Conservation (phyloP, 2,888 invertebrate species). For the Kuschelorhynchus macadamiae region DNA sequence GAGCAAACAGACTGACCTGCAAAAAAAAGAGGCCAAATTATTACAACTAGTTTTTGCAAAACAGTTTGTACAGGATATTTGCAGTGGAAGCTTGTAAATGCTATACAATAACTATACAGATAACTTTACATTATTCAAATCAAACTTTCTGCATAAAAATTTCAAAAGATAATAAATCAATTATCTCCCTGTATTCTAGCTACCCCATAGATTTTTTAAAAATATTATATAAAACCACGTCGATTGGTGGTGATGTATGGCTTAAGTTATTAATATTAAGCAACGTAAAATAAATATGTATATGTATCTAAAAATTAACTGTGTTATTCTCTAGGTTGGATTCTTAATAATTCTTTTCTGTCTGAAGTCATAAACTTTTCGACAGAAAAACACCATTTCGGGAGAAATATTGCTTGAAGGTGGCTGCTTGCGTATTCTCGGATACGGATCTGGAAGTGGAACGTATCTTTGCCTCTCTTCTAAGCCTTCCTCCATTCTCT, state of each 20-base stretch:
- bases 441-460: slow-evolving; percentile 77
- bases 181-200: neutral
- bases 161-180: too few species aligned
- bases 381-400: slow-evolving; percentile 94
- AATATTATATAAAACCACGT: slow-evolving; percentile 29
- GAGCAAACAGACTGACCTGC: too few species aligned
- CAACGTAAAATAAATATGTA: neutral
- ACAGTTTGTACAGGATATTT: too few species aligned
- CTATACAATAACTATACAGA: too few species aligned
- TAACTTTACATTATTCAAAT: too few species aligned
- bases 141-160: too few species aligned
- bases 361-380: slow-evolving; percentile 95
- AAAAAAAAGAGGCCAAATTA: too few species aligned
- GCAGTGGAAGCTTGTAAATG: too few species aligned
- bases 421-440: slow-evolving; percentile 74
- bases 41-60: too few species aligned
- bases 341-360: slow-evolving; percentile 79
- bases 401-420: slow-evolving; percentile 77
- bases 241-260: slow-evolving; percentile 31
- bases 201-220: neutral
- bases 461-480: slow-evolving; percentile 81
- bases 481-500: slow-evolving; percentile 84
- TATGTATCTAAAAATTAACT: neutral
- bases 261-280: slow-evolving; percentile 8
- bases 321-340: slow-evolving; percentile 63